These are phyloP conservation scores for Falcunculus frontatus DNA, from an alignment of 2,113 vertebrate species.

Conservation along the genomic window DNA sequence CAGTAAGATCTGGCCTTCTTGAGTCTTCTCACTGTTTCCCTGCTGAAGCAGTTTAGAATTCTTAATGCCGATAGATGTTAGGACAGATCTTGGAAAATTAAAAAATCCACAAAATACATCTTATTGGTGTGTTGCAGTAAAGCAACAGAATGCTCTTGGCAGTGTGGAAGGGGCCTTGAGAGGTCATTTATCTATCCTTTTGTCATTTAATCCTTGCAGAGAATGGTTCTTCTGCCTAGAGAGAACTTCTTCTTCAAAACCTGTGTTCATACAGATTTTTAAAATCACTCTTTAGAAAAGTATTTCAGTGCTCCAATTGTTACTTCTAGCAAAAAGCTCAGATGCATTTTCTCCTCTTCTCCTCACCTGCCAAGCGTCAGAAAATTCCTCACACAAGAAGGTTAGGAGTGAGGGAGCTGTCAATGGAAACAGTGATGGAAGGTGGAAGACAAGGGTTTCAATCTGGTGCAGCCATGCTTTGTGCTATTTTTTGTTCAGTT, in stretches of 20 bases:
- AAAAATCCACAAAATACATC: not conserved
- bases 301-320: not conserved
- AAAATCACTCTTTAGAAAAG: not conserved
- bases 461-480: not conserved
- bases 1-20: not conserved
- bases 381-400: not conserved
- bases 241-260: not conserved
- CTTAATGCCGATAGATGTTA: not conserved
- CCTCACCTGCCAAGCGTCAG: not conserved
- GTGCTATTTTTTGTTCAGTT: not conserved
- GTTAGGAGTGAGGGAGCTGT: not conserved
- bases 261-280: not conserved
- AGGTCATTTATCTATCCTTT: not conserved
- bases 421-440: not conserved
- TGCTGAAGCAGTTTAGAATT: not conserved
- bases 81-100: not conserved
- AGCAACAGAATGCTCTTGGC: not conserved
- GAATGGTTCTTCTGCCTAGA: not conserved
- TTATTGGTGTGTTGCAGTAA: not conserved
- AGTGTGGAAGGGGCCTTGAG: not conserved
- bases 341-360: not conserved
- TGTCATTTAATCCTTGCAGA: not conserved
- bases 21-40: not conserved
- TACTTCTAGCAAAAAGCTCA: not conserved
- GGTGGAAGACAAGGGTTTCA: not conserved